These are phyloP conservation scores for Aphelenchoides fujianensis DNA, from an alignment of 1,140 invertebrate species.

Conservation along the genomic window DNA sequence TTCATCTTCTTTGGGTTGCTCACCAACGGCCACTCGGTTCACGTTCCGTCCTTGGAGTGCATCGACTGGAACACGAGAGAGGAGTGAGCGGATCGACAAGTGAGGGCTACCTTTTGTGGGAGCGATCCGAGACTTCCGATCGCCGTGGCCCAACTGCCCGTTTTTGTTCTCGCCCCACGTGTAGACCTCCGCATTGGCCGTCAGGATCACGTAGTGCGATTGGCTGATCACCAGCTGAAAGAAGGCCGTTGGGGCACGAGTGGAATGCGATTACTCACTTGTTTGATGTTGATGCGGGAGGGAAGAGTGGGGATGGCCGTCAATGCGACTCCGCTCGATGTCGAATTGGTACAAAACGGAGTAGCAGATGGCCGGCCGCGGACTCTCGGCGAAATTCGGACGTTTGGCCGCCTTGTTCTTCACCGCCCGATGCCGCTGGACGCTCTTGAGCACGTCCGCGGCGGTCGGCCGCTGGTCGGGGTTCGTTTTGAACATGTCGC, in stretches of 20 bases:
- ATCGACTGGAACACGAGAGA: constrained; percentile 28
- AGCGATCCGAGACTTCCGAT: constrained; percentile 67
- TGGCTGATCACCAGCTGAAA: constrained; percentile 63
- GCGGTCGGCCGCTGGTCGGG: constrained; percentile 67
- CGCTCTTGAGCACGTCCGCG: constrained; percentile 65
- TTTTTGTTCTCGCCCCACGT: constrained; percentile 72
- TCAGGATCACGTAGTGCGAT: constrained; percentile 72
- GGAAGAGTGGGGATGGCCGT: constrained; percentile 63
- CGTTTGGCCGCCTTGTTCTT: constrained; percentile 28
- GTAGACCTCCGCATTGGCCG: constrained; percentile 70
- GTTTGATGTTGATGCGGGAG: constrained; percentile 64
- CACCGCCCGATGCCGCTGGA: constrained; percentile 56
- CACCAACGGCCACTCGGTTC: constrained; percentile 45
- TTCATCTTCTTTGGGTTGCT: constrained; percentile 21
- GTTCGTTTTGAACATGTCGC: constrained; percentile 64
- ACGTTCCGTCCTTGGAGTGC: constrained; percentile 37
- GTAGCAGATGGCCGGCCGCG: constrained; percentile 49
- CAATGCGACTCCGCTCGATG: constrained; percentile 60
- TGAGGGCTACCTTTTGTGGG: constrained; percentile 63
- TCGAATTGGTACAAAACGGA: constrained; percentile 65
- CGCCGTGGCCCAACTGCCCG: constrained; percentile 71
- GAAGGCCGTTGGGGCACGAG: background rate
- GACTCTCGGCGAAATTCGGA: constrained; percentile 9
- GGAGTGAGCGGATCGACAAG: constrained; percentile 63
- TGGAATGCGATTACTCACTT: constrained; percentile 58